Conservation (phyloP, 2,888 invertebrate genomes). For the Morpho deidamia region DNA sequence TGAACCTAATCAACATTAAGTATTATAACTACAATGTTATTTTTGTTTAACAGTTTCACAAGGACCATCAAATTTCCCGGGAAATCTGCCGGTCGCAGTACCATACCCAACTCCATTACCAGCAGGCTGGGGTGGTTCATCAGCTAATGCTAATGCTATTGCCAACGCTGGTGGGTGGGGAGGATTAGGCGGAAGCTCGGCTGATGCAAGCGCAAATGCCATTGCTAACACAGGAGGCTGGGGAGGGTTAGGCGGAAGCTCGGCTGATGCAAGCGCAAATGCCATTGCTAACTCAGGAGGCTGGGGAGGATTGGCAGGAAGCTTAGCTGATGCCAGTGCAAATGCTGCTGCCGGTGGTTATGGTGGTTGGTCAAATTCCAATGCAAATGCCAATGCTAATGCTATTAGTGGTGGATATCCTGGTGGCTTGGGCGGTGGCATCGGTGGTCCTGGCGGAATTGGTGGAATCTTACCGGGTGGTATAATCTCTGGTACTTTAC, state of each 20-base stretch:
- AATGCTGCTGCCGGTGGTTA: constrained; percentile 5
- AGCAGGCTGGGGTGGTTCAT: constrained; percentile 7
- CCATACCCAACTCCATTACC: background rate
- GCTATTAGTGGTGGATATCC: background rate
- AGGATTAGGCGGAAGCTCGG: constrained; percentile 13
- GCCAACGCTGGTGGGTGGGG: constrained; percentile 14
- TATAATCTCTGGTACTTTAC: constrained; percentile 10
- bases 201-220: constrained; percentile 23
- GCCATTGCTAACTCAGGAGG: constrained; percentile 12
- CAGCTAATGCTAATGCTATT: constrained; percentile 18
- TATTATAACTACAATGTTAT: too few species aligned
- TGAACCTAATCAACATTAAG: too few species aligned
- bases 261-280: constrained; percentile 22
- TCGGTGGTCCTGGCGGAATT: constrained; percentile 6
- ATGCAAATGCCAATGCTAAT: background rate
- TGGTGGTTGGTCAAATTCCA: background rate
- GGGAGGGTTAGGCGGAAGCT: constrained; percentile 13
- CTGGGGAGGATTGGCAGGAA: constrained; percentile 9
- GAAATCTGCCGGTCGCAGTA: background rate
- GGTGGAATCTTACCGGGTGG: constrained; percentile 10
- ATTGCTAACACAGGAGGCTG: constrained; percentile 8
- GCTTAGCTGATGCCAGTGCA: constrained; percentile 24
- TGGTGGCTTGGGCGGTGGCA: too few species aligned
- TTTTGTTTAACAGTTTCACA: background rate
- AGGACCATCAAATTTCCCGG: background rate